These are phyloP conservation scores for Hylomyscus alleni DNA, from an alignment of 2,797 vertebrate genomes.

Conservation along the genomic window DNA sequence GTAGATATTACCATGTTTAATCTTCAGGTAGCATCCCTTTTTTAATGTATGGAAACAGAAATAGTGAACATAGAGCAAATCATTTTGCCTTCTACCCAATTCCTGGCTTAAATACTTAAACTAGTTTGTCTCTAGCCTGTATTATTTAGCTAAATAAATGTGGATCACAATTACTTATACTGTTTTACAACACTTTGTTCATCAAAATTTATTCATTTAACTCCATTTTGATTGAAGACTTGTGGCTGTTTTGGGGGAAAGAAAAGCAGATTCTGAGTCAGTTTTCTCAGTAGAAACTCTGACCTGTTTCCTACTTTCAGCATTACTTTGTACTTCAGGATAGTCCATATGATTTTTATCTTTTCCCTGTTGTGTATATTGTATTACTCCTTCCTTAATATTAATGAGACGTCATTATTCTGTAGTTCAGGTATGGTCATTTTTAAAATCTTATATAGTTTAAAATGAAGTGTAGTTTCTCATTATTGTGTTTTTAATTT, in stretches of 20 bases:
- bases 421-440: not conserved
- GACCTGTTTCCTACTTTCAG: not conserved
- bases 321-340: not conserved
- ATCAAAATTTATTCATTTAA: not conserved
- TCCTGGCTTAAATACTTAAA: not conserved
- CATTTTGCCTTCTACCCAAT: not conserved
- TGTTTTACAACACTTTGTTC: not conserved
- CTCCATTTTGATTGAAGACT: not conserved
- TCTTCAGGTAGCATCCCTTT: not conserved
- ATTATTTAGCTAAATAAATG: no score
- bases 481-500: not conserved
- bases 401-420: not conserved
- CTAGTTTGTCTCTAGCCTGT: not conserved
- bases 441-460: not conserved
- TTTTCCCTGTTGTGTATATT: not conserved
- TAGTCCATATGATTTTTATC: not conserved
- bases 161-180: not conserved
- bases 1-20: not conserved
- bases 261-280: not conserved
- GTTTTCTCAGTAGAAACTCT: not conserved
- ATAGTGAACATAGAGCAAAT: not conserved
- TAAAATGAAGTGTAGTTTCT: not conserved
- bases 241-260: not conserved
- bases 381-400: not conserved
- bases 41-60: not conserved